Evolutionary conservation across 1,140 invertebrate species (phyloP).

Genomic region (Teleogryllus occipitalis): DNA sequence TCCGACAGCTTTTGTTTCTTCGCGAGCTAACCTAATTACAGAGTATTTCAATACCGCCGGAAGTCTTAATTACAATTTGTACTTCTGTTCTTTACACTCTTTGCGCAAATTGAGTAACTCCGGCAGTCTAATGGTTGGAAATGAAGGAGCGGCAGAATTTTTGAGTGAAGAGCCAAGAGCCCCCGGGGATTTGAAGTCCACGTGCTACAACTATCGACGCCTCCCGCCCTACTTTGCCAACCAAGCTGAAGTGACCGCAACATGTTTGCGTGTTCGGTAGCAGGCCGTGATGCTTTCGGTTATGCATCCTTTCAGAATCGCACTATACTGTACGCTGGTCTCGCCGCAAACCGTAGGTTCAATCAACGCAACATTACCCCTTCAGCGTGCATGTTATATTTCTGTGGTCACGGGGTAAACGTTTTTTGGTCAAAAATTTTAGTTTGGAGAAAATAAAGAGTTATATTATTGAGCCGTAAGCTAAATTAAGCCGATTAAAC

Average conservation of each 20-base stretch:
- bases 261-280: neutral
- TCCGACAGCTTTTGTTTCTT: neutral
- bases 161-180: neutral
- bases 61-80: neutral
- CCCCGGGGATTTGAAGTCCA: neutral
- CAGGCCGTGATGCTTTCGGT: neutral
- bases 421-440: too few species aligned
- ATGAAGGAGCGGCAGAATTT: neutral
- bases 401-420: too few species aligned
- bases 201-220: neutral
- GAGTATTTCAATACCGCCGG: neutral
- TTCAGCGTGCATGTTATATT: too few species aligned
- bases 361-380: too few species aligned
- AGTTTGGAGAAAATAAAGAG: too few species aligned
- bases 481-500: too few species aligned
- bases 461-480: too few species aligned
- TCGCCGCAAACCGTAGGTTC: too few species aligned
- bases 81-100: neutral
- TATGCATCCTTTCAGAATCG: too few species aligned
- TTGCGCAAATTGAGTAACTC: neutral
- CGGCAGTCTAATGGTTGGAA: neutral
- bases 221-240: neutral
- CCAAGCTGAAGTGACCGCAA: neutral
- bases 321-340: too few species aligned
- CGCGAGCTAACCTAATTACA: neutral